These are phyloP conservation scores for Sebastes hubbsi DNA, from an alignment of 2,797 vertebrate genomes.

Conservation along the genomic window DNA sequence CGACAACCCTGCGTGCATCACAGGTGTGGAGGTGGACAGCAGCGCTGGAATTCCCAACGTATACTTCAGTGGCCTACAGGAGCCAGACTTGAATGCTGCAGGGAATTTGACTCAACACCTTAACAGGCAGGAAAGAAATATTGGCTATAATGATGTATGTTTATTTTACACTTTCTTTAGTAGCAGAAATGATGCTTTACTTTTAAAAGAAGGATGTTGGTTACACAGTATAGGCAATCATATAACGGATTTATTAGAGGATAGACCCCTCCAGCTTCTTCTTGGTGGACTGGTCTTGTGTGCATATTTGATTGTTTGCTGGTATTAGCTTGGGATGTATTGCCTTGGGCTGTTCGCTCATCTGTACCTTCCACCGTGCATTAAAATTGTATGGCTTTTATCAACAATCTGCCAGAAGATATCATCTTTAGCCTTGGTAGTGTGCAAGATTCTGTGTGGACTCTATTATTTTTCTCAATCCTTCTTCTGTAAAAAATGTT, in stretches of 20 bases:
- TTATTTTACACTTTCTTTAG: not conserved
- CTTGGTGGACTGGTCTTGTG: not conserved
- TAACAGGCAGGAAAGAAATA: not conserved
- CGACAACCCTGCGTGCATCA: not conserved
- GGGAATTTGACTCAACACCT: constrained; percentile 24
- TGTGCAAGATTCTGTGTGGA: not conserved
- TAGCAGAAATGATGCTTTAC: not conserved
- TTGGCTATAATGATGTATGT: not conserved
- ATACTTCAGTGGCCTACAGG: not conserved
- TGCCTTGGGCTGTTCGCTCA: constrained; percentile 19
- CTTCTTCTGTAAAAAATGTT: not conserved
- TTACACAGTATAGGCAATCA: not conserved
- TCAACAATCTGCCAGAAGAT: constrained; percentile 17
- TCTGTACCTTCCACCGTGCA: not conserved
- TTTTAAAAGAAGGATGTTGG: not conserved
- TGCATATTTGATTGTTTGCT: constrained; percentile 15
- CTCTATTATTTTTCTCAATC: not conserved
- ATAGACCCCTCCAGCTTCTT: not conserved
- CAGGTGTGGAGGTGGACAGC: constrained; percentile 40
- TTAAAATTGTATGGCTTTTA: constrained; percentile 19
- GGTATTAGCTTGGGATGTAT: not conserved
- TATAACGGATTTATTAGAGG: constrained; percentile 15
- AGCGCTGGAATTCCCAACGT: not conserved
- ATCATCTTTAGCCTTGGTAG: not conserved
- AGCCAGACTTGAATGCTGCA: not conserved